These are phyloP conservation scores for Accipiter cooperii DNA, from an alignment of 2,113 vertebrate genomes.

Conservation along the genomic window DNA sequence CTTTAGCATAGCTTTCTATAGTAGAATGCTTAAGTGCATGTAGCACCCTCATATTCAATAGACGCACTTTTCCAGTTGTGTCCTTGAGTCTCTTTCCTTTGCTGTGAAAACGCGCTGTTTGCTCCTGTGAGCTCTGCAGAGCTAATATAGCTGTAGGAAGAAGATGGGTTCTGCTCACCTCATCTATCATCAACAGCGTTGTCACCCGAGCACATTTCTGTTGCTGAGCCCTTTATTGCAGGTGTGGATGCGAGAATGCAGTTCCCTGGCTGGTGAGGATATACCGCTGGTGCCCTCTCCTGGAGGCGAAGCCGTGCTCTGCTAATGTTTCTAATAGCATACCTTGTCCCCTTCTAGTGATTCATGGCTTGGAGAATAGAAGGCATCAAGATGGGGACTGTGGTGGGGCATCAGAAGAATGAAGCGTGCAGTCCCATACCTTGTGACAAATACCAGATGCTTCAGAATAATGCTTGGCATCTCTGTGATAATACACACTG, in stretches of 20 bases:
- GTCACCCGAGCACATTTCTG: not conserved
- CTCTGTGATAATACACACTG: not conserved
- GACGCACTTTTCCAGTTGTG: not conserved
- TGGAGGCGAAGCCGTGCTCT: not conserved
- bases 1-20: not conserved
- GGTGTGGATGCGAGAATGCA: not conserved
- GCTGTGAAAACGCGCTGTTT: not conserved
- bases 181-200: not conserved
- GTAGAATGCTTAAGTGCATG: not conserved
- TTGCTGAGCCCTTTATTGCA: not conserved
- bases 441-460: slow-evolving; percentile 21
- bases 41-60: not conserved
- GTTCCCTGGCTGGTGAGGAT: not conserved
- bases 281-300: not conserved
- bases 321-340: rapidly evolving
- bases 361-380: not conserved
- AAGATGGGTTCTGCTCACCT: not conserved
- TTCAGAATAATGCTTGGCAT: not conserved
- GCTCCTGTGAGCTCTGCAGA: not conserved
- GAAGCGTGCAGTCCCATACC: not conserved
- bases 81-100: not conserved
- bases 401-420: not conserved
- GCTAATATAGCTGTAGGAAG: not conserved
- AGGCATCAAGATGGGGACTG: not conserved
- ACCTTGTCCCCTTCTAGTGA: not conserved